Percentiles rank a stretch among this genome's conserved stretches.
Conservation (phyloP, 2,113 vertebrate genomes). For the Scytalopus superciliaris region DNA sequence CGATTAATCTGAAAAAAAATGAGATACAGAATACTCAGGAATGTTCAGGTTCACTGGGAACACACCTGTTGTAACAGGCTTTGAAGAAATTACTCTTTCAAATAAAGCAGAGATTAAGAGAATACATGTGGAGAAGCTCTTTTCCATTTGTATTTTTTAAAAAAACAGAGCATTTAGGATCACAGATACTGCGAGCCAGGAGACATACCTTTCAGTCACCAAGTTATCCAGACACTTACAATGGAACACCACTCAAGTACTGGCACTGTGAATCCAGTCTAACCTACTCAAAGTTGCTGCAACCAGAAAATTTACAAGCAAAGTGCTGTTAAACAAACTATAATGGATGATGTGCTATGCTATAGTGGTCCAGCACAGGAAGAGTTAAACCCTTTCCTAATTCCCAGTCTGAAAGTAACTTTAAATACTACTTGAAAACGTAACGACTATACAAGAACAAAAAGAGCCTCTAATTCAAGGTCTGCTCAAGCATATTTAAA, state of each 20-base stretch:
- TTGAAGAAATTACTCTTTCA: background rate
- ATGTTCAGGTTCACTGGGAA: background rate
- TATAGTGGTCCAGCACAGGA: background rate
- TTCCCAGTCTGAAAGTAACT: background rate
- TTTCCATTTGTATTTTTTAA: background rate
- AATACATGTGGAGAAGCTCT: background rate
- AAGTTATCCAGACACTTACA: background rate
- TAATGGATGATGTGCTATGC: background rate
- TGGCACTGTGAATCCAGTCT: background rate
- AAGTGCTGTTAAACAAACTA: background rate
- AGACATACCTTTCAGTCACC: background rate
- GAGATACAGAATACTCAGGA: slow-evolving; percentile 15
- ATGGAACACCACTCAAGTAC: background rate
- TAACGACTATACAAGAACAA: background rate
- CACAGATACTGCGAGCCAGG: background rate
- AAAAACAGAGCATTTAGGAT: background rate
- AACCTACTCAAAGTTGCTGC: background rate
- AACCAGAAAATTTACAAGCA: background rate
- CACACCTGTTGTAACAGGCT: background rate
- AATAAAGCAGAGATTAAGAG: background rate
- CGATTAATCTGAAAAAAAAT: slow-evolving; percentile 89
- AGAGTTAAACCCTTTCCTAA: background rate
- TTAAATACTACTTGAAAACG: background rate
- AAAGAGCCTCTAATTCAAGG: background rate
- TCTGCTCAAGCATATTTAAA: background rate